phyloP scores from a whole-genome alignment of 2,113 vertebrate species.

The Clarias batrachus region DNA sequence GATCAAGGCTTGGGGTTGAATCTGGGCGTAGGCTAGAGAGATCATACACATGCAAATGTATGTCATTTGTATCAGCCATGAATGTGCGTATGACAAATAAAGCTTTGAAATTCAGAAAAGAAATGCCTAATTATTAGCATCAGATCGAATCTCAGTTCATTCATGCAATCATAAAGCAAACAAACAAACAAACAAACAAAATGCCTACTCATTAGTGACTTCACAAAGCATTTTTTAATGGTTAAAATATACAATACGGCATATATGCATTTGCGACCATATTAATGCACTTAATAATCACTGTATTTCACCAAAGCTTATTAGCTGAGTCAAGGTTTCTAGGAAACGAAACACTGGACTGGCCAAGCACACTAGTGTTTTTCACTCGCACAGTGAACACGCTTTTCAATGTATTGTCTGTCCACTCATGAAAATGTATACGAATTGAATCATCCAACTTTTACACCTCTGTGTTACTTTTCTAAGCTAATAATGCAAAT shows the following conservation, averaged over 20 bases:
- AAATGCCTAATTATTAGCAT: background rate
- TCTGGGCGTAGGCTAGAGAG: slow-evolving; percentile 81
- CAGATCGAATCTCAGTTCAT: background rate
- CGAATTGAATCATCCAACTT: background rate
- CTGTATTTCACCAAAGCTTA: background rate
- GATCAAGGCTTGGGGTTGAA: slow-evolving; percentile 85
- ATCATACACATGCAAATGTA: slow-evolving; percentile 37
- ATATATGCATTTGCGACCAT: too few relatives aligned
- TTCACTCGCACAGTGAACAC: background rate
- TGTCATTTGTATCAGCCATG: background rate
- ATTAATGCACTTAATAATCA: background rate
- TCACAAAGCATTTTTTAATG: background rate
- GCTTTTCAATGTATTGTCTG: background rate
- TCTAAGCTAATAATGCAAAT: background rate
- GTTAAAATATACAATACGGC: background rate
- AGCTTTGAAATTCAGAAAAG: background rate
- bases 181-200: background rate
- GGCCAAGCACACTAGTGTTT: background rate
- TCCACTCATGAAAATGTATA: background rate
- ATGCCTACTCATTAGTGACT: background rate
- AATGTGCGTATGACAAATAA: background rate
- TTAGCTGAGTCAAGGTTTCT: background rate
- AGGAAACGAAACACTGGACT: background rate
- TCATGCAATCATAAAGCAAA: background rate
- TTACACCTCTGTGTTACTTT: background rate